These are phyloP conservation scores for Pelochelys cantorii DNA, from an alignment of 2,797 vertebrate species.

Conservation along the genomic window DNA sequence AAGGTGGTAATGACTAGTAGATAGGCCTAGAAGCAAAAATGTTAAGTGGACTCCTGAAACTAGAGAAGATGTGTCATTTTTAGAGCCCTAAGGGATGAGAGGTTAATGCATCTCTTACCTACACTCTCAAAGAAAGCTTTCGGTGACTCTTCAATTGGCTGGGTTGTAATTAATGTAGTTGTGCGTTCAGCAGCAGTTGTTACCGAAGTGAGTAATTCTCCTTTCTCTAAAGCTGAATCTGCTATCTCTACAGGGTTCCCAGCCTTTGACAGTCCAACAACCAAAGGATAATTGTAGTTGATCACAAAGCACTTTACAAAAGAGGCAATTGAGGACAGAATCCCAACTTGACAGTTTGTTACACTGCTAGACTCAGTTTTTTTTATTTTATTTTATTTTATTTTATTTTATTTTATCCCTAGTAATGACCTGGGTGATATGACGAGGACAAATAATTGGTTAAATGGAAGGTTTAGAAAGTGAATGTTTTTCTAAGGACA, in stretches of 20 bases:
- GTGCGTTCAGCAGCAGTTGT: background rate
- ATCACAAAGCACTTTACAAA: background rate
- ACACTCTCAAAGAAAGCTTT: background rate
- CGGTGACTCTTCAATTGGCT: background rate
- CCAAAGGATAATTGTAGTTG: background rate
- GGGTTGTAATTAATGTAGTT: background rate
- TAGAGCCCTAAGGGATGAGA: background rate
- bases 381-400: background rate
- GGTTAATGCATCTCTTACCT: background rate
- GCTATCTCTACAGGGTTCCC: background rate
- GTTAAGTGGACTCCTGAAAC: background rate
- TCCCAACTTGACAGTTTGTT: background rate
- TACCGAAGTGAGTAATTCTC: background rate
- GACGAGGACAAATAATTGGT: background rate
- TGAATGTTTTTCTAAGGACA: background rate
- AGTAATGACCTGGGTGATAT: background rate
- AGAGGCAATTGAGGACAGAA: background rate
- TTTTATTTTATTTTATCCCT: background rate
- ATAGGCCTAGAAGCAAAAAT: background rate
- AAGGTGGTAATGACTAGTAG: background rate
- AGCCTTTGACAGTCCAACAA: background rate
- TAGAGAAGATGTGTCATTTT: background rate
- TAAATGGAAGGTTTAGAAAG: accelerated
- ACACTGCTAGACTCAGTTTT: background rate
- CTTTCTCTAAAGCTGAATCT: background rate